Conservation (phyloP, 2,797 vertebrate species). For the Mycteria americana region DNA sequence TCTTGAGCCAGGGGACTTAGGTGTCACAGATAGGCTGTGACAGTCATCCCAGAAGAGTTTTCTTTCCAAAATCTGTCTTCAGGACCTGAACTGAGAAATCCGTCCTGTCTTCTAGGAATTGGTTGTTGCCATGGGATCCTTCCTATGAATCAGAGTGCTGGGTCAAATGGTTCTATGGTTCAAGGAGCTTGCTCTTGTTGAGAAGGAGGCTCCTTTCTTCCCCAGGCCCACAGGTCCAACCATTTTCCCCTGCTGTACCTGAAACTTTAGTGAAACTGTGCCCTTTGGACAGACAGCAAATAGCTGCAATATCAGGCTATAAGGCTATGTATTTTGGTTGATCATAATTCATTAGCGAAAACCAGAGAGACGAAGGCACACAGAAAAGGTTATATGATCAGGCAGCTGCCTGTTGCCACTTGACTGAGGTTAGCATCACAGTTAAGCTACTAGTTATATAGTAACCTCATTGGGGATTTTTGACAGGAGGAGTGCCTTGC, state of each 20-base stretch:
- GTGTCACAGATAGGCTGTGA: slow-evolving; percentile 4
- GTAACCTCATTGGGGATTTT: neutral
- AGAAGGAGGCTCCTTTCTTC: neutral
- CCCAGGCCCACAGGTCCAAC: neutral
- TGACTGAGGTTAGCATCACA: neutral
- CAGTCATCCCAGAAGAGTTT: neutral
- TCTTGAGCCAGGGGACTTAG: neutral
- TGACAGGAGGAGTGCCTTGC: rapidly evolving
- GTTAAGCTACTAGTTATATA: neutral
- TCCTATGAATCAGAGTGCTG: neutral
- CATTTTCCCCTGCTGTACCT: neutral
- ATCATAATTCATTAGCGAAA: neutral
- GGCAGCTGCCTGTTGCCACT: neutral
- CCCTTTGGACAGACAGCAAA: neutral
- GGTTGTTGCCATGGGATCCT: neutral
- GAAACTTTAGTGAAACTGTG: neutral
- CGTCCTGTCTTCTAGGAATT: neutral
- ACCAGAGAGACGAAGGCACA: neutral
- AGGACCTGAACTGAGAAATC: neutral
- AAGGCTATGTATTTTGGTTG: neutral
- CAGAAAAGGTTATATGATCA: neutral
- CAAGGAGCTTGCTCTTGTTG: neutral
- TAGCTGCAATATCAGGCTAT: neutral
- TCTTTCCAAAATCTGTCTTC: neutral
- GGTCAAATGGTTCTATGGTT: neutral